Evolutionary conservation across 2,888 invertebrate genomes (phyloP).

Genomic region (Cosmopolites sordidus): DNA sequence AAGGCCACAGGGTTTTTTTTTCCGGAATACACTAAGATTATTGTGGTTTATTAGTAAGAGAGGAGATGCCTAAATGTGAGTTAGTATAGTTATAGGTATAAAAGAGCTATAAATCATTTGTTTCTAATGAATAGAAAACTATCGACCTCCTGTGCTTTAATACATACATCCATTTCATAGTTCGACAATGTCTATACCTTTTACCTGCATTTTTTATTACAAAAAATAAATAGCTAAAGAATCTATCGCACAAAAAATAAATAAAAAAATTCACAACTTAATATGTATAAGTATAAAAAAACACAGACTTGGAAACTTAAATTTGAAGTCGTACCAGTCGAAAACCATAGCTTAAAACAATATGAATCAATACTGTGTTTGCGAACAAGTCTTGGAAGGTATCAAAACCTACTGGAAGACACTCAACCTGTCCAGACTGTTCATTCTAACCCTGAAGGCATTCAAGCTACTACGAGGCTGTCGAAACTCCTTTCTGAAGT

Average conservation of each 20-base stretch:
- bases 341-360: neutral
- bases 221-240: neutral
- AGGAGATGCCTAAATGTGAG: no score
- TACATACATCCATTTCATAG: no score
- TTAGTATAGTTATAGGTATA: no score
- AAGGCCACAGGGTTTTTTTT: no score
- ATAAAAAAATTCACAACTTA: neutral
- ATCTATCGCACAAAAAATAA: no score
- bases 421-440: neutral
- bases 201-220: no score
- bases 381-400: neutral
- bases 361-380: neutral
- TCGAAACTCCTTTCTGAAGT: constrained; percentile 23
- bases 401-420: neutral
- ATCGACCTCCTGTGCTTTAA: no score
- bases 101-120: no score
- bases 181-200: no score
- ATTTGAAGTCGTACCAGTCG: neutral
- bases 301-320: neutral
- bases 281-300: neutral
- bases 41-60: no score
- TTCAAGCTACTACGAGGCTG: constrained; percentile 15
- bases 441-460: neutral
- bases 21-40: no score
- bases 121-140: no score